Conservation (phyloP, 30 jellyfish, hydroid and myxozoan species). For the Sanderia malayensis region DNA sequence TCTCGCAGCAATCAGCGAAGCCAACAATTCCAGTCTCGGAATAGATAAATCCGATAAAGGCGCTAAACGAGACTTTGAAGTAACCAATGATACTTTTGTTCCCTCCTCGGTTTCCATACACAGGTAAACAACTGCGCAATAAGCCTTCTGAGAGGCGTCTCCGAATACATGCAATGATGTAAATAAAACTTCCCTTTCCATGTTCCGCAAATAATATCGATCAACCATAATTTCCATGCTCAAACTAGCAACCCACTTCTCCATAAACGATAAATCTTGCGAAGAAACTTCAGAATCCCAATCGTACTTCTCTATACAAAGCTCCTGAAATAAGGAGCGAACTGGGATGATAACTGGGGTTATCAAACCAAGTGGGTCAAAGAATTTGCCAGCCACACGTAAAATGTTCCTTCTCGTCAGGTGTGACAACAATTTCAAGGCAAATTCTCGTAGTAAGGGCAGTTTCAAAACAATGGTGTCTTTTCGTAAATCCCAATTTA, state of each 20-base stretch:
- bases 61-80: too few species aligned
- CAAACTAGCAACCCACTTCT: constrained; percentile 10
- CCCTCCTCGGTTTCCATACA: too few species aligned
- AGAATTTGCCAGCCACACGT: constrained; percentile 23
- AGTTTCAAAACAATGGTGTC: constrained; percentile 9
- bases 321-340: constrained; percentile 25
- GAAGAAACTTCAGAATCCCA: constrained; percentile 24
- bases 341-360: constrained; percentile 27
- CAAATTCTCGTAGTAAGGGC: constrained; percentile 12
- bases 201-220: too few species aligned
- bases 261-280: constrained; percentile 1
- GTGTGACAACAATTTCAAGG: background rate
- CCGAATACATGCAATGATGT: too few species aligned
- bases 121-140: too few species aligned
- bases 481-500: constrained; percentile 27
- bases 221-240: too few species aligned
- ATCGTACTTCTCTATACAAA: constrained; percentile 14
- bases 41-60: too few species aligned
- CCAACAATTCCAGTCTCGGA: too few species aligned
- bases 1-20: too few species aligned
- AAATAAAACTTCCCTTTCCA: too few species aligned
- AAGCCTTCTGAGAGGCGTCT: too few species aligned
- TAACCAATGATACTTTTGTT: too few species aligned
- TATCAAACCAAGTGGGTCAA: constrained; percentile 35
- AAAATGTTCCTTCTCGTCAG: constrained; percentile 26